Base-by-base conservation (phyloP, 92 coral and sea anemone genomes). In the Palythoa caribaeorum region DNA sequence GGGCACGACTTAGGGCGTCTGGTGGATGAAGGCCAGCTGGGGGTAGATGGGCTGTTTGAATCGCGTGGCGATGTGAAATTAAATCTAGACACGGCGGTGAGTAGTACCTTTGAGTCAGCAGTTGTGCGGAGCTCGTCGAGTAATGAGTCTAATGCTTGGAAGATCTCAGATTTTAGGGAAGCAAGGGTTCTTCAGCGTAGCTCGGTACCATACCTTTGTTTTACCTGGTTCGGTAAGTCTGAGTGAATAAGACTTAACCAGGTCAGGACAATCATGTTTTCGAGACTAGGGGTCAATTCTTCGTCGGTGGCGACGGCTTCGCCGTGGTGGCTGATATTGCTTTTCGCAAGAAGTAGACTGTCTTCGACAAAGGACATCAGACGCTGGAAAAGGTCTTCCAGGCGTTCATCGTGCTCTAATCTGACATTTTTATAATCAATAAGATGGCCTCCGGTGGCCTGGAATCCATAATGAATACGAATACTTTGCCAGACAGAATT, bases 41-140 rank as follows among this genome's bases (percentile, higher is more conserved):
- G 17, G 1, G 9, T 63, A 4, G 0, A 12, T 63, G 71, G 71
- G 35, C 20, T 63, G 71, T 63, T 63, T 63, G 71, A 6, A 63
- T 63, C 71, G 71, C 71, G 71, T 63, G 71, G 71, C 71, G 35
- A 63, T 19, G 28, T 1, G 35, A 63, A 63, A 19, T 36, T 76
- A 55, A 88, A 87, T 73, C 71, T 48, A 63, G 89, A 73, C 15
- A 75, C 74, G 15, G 86, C 21, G 66, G 92, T 57, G 55, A 79
- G 83, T 16, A 91, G 84, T 38, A 91, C 83, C 70, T 88, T 91
- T 80, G 94, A 14, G 62, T 89, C 92, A 15, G 87, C 83, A 71
- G 88, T 35, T 12, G 51, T 84, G 63, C 88, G 90, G 62, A 92
- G 84, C 78, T 89, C 92, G 38, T 78, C 90, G 3, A 85, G 92